These are phyloP conservation scores for Drosophila peninsularis DNA, from an alignment of 2,888 invertebrate genomes.

Conservation along the genomic window DNA sequence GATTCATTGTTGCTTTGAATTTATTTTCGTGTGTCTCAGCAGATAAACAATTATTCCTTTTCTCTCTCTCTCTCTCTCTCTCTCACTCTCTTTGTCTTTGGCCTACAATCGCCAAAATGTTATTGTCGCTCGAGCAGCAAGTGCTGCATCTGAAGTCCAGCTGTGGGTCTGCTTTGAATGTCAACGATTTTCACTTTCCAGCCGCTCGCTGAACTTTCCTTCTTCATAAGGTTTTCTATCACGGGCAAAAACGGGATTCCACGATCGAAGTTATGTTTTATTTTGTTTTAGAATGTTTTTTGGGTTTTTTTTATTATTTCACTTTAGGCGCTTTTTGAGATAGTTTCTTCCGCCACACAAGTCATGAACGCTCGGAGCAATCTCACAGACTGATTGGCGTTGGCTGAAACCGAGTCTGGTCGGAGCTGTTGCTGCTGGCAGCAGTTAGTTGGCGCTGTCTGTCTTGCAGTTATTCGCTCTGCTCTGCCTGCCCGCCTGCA, in stretches of 20 bases:
- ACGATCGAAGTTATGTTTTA: slow-evolving; percentile 10
- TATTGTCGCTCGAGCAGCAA: slow-evolving; percentile 35
- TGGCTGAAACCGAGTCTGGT: slow-evolving; percentile 47
- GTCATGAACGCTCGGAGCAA: slow-evolving; percentile 65
- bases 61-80: slow-evolving; percentile 5
- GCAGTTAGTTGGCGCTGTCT: slow-evolving; percentile 39
- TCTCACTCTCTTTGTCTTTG: slow-evolving; percentile 33
- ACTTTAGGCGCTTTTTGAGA: not conserved
- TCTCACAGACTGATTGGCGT: slow-evolving; percentile 67
- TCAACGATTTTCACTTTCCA: slow-evolving; percentile 55
- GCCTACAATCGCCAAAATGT: slow-evolving; percentile 53
- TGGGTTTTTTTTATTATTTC: not conserved
- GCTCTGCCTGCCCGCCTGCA: slow-evolving; percentile 33
- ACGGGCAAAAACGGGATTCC: slow-evolving; percentile 52
- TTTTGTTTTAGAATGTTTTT: slow-evolving; percentile 1
- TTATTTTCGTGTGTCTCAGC: slow-evolving; percentile 21
- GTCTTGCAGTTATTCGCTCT: slow-evolving; percentile 52
- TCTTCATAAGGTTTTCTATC: slow-evolving; percentile 47
- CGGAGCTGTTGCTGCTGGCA: slow-evolving; percentile 35
- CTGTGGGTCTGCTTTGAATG: slow-evolving; percentile 29
- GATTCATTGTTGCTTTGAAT: slow-evolving; percentile 59
- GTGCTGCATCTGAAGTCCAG: slow-evolving; percentile 38
- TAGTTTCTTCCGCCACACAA: slow-evolving; percentile 29
- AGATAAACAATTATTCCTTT: slow-evolving; percentile 11
- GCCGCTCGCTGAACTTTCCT: slow-evolving; percentile 2